Evolutionary conservation across 2,888 invertebrate genomes (phyloP).

Genomic region (Nysson spinosus): DNA sequence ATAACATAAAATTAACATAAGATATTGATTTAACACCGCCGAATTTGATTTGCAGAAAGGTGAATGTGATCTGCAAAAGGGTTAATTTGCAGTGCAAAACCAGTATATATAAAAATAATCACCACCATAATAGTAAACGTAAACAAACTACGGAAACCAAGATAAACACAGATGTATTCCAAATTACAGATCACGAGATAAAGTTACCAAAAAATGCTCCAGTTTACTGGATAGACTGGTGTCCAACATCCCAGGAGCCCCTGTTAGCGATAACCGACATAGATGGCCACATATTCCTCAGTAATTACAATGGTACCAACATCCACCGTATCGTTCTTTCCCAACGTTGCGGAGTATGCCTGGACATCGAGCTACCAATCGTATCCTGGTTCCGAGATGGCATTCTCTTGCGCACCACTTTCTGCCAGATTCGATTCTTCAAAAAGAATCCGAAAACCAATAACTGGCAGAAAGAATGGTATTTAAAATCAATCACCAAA

Average conservation of each 20-base stretch:
- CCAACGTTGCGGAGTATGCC: conserved; percentile 59
- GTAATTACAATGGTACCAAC: conserved; percentile 58
- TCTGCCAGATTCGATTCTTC: conserved; percentile 70
- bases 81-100: too few species aligned
- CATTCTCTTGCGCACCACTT: conserved; percentile 68
- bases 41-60: too few species aligned
- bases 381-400: conserved; percentile 69
- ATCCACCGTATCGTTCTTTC: conserved; percentile 61
- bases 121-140: too few species aligned
- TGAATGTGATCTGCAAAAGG: too few species aligned
- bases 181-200: conserved; percentile 48
- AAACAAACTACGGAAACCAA: too few species aligned
- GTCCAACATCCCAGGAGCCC: conserved; percentile 47
- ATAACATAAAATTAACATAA: too few species aligned
- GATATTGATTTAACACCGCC: too few species aligned
- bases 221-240: conserved; percentile 65
- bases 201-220: conserved; percentile 52
- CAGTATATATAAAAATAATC: too few species aligned
- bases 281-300: conserved; percentile 65
- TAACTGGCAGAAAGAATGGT: conserved; percentile 64
- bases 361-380: conserved; percentile 57
- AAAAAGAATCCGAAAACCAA: conserved; percentile 32
- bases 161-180: not conserved
- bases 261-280: conserved; percentile 65
- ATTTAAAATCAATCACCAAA: conserved; percentile 51